These are phyloP conservation scores for Mechanitis messenoides DNA, from an alignment of 2,888 invertebrate genomes.

Conservation along the genomic window DNA sequence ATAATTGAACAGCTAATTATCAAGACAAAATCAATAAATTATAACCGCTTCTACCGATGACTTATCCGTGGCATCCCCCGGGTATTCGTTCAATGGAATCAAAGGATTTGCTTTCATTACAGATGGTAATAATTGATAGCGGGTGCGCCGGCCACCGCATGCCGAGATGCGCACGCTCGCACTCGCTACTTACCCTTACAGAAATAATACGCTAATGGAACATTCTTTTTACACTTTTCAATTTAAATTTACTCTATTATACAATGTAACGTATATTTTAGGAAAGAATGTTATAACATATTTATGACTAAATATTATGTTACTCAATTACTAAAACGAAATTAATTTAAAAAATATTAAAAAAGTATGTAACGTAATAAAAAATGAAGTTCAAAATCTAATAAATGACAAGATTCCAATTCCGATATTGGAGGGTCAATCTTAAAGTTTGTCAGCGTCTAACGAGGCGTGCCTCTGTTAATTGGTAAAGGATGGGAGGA, in stretches of 20 bases:
- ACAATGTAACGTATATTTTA: no score
- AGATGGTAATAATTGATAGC: constrained; percentile 67
- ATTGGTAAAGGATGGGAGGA: constrained; percentile 50
- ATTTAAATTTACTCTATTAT: background rate
- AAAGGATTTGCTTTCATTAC: constrained; percentile 75
- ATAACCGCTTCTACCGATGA: constrained; percentile 30
- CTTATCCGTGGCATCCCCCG: constrained; percentile 42
- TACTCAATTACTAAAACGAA: no score
- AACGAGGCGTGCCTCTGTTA: constrained; percentile 62
- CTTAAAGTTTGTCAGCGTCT: constrained; percentile 44
- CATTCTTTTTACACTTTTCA: constrained; percentile 12
- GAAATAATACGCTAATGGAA: constrained; percentile 20
- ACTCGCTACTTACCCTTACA: constrained; percentile 12
- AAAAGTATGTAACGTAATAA: no score
- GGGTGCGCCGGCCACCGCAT: constrained; percentile 30
- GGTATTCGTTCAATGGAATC: constrained; percentile 73
- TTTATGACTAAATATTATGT: no score
- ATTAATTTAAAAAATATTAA: no score
- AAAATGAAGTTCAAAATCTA: background rate
- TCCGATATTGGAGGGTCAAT: constrained; percentile 42
- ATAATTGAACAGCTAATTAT: no score
- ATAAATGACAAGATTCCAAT: constrained; percentile 37
- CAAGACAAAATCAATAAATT: background rate
- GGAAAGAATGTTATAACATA: no score
- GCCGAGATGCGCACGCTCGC: constrained; percentile 12